These are phyloP conservation scores for Aphyosemion australe DNA, from an alignment of 2,113 vertebrate genomes.

Conservation along the genomic window DNA sequence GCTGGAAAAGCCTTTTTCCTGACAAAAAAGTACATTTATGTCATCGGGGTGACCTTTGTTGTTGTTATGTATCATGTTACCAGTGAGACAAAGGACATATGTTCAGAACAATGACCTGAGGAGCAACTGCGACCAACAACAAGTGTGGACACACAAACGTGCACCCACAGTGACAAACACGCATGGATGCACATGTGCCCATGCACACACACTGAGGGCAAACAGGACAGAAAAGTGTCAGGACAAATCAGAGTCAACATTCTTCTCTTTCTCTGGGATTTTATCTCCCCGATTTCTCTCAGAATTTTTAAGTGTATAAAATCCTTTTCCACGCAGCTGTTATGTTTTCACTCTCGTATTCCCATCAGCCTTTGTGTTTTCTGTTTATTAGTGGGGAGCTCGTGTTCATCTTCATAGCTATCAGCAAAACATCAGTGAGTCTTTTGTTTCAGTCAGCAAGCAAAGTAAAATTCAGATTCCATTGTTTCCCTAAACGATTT, in stretches of 20 bases:
- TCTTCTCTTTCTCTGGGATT: constrained; percentile 44
- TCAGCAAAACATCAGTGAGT: constrained; percentile 35
- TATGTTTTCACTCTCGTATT: constrained; percentile 46
- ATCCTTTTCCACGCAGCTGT: constrained; percentile 13
- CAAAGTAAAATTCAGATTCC: constrained; percentile 30
- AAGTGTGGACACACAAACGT: neutral
- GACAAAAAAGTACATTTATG: constrained; percentile 30
- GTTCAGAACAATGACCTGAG: constrained; percentile 42
- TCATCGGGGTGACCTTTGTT: constrained; percentile 40
- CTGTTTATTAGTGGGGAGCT: constrained; percentile 48
- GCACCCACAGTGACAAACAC: neutral
- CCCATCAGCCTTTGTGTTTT: constrained; percentile 52
- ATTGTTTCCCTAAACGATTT: constrained; percentile 23
- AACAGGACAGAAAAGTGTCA: constrained; percentile 59
- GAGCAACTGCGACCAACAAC: constrained; percentile 40
- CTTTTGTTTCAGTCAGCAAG: constrained; percentile 54
- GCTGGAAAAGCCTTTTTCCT: neutral
- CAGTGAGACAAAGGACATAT: constrained; percentile 70
- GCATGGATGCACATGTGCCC: neutral
- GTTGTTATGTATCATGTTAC: constrained; percentile 56
- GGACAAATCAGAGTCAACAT: constrained; percentile 66
- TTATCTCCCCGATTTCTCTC: constrained; percentile 33
- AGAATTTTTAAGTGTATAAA: constrained; percentile 41
- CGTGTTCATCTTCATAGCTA: constrained; percentile 50
- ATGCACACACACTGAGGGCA: constrained; percentile 36